A percentile compares a stretch with the other conserved stretches of the same genome.
These are phyloP conservation scores for Lepidonotus clava DNA, from an alignment of 2,888 invertebrate genomes.

Conservation along the genomic window DNA sequence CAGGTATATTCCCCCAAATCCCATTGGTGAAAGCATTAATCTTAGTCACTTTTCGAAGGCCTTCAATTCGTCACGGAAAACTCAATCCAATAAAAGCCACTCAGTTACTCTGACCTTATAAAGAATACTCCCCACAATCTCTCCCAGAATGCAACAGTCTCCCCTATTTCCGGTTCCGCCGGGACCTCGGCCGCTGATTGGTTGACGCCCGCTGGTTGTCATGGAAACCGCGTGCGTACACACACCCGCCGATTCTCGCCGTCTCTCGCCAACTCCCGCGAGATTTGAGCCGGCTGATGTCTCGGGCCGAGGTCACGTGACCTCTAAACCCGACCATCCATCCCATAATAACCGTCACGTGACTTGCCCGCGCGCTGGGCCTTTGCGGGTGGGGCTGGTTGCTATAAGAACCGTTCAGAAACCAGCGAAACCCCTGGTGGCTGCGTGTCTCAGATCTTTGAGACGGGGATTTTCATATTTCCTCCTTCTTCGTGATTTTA, in stretches of 20 bases:
- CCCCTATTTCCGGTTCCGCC: neutral
- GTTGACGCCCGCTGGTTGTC: slow-evolving; percentile 23
- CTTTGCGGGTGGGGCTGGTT: neutral
- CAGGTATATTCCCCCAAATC: too few relatives aligned
- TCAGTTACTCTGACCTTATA: too few relatives aligned
- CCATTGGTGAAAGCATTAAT: too few relatives aligned
- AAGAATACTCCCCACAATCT: too few relatives aligned
- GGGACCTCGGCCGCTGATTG: slow-evolving; percentile 13
- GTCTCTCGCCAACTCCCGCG: slow-evolving; percentile 16
- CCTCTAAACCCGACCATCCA: neutral
- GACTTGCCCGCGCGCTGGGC: neutral
- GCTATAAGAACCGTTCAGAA: too few relatives aligned
- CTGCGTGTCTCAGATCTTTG: too few relatives aligned
- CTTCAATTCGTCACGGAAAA: too few relatives aligned
- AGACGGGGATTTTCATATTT: too few relatives aligned
- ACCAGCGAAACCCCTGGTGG: too few relatives aligned
- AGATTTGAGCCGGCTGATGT: slow-evolving; percentile 11
- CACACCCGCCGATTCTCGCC: neutral
- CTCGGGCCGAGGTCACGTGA: neutral
- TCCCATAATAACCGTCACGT: slow-evolving; percentile 22
- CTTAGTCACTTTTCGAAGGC: too few relatives aligned
- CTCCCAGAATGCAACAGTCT: slow-evolving; percentile 10
- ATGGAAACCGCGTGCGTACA: slow-evolving; percentile 12
- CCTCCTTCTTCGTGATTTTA: too few relatives aligned
- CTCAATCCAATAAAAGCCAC: too few relatives aligned